Percentiles rank a stretch among this genome's conserved stretches.
These are phyloP conservation scores for Sphenopsis melanotis DNA, from an alignment of 2,797 vertebrate species.

Conservation along the genomic window DNA sequence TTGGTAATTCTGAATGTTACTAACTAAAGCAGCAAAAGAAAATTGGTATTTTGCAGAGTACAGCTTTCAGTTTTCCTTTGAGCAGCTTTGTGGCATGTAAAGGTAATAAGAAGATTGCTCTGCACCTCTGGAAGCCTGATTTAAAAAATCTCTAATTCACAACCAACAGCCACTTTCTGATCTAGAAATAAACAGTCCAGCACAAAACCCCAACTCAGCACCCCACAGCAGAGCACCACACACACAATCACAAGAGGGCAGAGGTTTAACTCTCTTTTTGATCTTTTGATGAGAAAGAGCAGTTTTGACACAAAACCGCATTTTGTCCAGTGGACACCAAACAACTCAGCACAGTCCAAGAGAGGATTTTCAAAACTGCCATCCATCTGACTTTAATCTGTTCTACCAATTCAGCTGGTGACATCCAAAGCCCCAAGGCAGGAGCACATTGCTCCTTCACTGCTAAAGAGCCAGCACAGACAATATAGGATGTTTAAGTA, in stretches of 20 bases:
- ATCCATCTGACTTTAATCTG: not conserved
- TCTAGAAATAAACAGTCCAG: not conserved
- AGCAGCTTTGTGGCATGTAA: not conserved
- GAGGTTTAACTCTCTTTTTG: not conserved
- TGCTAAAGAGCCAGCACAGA: not conserved
- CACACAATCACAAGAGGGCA: not conserved
- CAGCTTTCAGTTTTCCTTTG: not conserved
- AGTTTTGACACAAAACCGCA: not conserved
- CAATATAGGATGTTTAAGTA: not conserved
- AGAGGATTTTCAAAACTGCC: not conserved
- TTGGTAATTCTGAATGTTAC: not conserved
- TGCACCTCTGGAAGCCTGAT: accelerated
- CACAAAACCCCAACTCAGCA: not conserved
- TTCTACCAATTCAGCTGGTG: not conserved
- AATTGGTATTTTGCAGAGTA: not conserved
- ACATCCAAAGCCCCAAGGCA: not conserved
- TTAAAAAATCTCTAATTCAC: not conserved
- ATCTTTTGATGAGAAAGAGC: not conserved
- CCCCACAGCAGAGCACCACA: not conserved
- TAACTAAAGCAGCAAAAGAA: not conserved
- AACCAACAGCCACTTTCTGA: not conserved
- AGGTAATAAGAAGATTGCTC: not conserved
- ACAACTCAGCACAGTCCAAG: not conserved
- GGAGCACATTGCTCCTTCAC: not conserved
- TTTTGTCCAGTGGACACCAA: not conserved